phyloP scores from a whole-genome alignment of 2,113 vertebrate species.

The Bubalus kerabau region DNA sequence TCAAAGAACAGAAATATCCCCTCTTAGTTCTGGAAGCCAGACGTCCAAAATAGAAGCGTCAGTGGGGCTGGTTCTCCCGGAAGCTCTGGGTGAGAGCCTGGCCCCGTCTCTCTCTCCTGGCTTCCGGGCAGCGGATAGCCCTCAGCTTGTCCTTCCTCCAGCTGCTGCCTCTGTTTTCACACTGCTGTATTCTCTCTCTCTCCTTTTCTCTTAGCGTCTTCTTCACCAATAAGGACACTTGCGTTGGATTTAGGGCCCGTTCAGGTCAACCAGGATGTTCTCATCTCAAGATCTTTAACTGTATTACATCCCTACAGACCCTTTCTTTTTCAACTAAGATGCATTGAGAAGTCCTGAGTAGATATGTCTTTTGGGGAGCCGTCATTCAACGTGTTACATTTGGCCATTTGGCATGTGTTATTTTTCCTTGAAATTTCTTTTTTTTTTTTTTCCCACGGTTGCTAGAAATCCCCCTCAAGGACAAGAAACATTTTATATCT shows the following conservation, averaged over 20 bases:
- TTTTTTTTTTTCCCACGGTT: neutral
- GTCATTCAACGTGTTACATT: neutral
- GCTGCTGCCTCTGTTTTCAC: neutral
- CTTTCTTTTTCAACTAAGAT: neutral
- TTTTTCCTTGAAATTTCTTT: neutral
- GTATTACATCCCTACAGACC: neutral
- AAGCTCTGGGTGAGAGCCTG: neutral
- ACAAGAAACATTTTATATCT: neutral
- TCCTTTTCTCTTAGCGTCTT: neutral
- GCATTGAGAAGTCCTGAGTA: neutral
- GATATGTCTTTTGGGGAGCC: neutral
- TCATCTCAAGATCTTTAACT: neutral
- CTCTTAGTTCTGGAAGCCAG: neutral
- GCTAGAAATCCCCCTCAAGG: neutral
- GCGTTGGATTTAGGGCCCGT: neutral
- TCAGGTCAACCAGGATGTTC: neutral
- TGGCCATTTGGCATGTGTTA: neutral
- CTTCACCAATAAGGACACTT: neutral
- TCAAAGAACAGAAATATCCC: neutral
- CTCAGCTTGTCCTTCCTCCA: neutral
- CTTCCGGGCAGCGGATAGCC: rapidly evolving
- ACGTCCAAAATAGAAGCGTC: neutral
- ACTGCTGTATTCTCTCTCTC: neutral
- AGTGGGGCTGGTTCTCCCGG: neutral
- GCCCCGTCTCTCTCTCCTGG: neutral